phyloP scores from a whole-genome alignment of 1,140 invertebrate species.

The Monomorium pharaonis region DNA sequence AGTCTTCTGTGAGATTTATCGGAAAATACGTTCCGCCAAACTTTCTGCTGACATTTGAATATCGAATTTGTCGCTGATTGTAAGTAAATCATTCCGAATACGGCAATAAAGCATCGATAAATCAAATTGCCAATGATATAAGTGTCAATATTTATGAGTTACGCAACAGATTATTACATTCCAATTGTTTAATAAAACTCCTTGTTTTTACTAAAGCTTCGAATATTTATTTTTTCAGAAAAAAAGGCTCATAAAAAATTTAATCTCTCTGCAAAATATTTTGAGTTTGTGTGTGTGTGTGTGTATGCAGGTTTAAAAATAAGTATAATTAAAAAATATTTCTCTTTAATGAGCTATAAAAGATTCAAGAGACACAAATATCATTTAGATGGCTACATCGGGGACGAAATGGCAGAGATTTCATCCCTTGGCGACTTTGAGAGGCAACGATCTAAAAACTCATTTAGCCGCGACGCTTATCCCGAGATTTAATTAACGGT shows the following conservation, averaged over 20 bases:
- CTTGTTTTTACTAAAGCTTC: background rate
- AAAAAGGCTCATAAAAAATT: background rate
- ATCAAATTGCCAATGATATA: background rate
- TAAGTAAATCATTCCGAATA: conserved; percentile 53
- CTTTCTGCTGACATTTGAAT: conserved; percentile 66
- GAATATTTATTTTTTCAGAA: background rate
- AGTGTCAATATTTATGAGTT: background rate
- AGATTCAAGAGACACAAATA: conserved; percentile 2
- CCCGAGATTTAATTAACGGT: conserved; percentile 66
- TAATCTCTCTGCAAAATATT: background rate
- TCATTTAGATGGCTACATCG: conserved; percentile 9
- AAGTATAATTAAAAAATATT: background rate
- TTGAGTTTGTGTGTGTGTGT: no score
- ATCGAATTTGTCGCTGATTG: conserved; percentile 16
- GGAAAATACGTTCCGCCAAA: conserved; percentile 54
- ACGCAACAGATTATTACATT: background rate
- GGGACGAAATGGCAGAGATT: conserved; percentile 46
- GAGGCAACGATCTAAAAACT: conserved; percentile 60
- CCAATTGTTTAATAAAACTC: background rate
- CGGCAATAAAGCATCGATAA: background rate
- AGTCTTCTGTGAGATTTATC: conserved; percentile 62
- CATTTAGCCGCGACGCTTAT: conserved; percentile 63
- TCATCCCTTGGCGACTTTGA: conserved; percentile 31
- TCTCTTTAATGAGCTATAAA: background rate
- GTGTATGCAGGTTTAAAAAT: background rate